Evolutionary conservation across 2,113 vertebrate species (phyloP).

Genomic region (Cygnus atratus): DNA sequence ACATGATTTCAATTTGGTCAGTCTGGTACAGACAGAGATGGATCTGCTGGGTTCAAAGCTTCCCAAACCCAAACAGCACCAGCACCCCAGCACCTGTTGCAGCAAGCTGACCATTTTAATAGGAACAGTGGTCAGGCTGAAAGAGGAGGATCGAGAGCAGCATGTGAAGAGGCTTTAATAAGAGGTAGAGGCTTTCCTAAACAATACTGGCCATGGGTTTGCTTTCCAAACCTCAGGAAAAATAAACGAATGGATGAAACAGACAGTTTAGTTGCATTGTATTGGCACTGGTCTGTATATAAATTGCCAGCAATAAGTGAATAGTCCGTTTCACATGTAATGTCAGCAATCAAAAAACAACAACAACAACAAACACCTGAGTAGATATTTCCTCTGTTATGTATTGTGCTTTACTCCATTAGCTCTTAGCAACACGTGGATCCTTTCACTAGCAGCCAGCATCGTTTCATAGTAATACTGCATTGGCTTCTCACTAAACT

Average conservation of each 20-base stretch:
- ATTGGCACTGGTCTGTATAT: background rate
- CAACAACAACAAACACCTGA: background rate
- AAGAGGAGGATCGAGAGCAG: background rate
- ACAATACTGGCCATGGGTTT: background rate
- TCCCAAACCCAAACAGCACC: background rate
- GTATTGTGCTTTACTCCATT: background rate
- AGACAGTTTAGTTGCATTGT: background rate
- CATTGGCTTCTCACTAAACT: background rate
- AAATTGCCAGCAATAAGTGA: background rate
- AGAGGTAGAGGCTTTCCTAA: background rate
- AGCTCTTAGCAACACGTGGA: background rate
- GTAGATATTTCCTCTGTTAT: background rate
- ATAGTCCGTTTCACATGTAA: background rate
- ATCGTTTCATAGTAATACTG: background rate
- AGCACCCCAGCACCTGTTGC: background rate
- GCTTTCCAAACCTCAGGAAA: background rate
- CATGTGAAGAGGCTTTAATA: background rate
- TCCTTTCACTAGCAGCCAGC: background rate
- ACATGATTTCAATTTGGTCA: background rate
- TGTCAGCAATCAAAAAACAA: background rate
- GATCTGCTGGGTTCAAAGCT: background rate
- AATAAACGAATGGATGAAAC: background rate
- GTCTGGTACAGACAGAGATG: background rate
- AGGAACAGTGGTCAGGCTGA: background rate
- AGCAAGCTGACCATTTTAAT: background rate